phyloP scores from a whole-genome alignment of 2,797 vertebrate species.

The Catharus ustulatus region DNA sequence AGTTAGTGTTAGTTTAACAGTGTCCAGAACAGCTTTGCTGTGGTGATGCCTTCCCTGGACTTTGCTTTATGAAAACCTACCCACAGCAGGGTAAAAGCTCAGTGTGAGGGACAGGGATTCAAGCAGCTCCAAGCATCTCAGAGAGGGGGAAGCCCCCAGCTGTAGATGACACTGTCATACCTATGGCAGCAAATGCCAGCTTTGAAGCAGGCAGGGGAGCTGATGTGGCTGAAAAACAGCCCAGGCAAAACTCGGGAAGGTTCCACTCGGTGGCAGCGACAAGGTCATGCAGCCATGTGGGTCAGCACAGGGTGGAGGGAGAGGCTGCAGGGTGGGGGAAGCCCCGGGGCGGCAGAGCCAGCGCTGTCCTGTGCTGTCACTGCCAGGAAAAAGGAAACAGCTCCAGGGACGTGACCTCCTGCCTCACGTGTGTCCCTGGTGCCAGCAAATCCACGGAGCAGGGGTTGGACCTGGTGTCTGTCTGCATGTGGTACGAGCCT shows the following conservation, averaged over 20 bases:
- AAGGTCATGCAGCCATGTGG: not conserved
- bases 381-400: not conserved
- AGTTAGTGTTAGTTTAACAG: not conserved
- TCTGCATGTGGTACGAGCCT: not conserved
- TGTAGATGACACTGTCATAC: conserved; percentile 18
- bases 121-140: not conserved
- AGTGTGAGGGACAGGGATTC: not conserved
- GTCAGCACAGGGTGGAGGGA: not conserved
- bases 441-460: rapidly evolving
- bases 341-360: rapidly evolving
- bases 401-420: not conserved
- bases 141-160: not conserved
- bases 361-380: not conserved
- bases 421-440: rapidly evolving
- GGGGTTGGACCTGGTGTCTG: not conserved
- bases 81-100: not conserved
- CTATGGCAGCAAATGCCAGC: conserved; percentile 15
- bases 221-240: not conserved
- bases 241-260: not conserved
- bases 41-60: not conserved
- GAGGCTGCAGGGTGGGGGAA: not conserved
- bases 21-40: not conserved
- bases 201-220: conserved; percentile 6
- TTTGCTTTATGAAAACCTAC: not conserved
- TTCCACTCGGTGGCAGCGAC: rapidly evolving